Conservation (phyloP, 2,888 invertebrate genomes). For the Resseliella maxima region DNA sequence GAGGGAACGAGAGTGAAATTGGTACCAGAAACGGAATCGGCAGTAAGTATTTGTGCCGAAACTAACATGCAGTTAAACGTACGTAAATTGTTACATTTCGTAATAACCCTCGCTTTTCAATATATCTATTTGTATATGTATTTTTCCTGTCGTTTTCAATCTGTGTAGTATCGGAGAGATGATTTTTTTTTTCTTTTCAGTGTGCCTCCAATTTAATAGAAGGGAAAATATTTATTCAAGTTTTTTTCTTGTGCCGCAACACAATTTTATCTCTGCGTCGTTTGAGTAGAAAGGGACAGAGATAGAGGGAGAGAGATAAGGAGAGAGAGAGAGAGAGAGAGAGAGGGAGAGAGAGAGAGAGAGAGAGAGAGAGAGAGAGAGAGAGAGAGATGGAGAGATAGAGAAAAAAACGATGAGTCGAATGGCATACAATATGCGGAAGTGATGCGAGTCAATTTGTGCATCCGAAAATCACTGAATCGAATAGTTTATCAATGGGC, state of each 20-base stretch:
- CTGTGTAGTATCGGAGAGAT: neutral
- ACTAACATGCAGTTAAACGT: constrained; percentile 45
- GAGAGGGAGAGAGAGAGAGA: too few relatives aligned
- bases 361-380: too few relatives aligned
- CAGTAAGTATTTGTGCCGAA: neutral
- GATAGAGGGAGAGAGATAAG: too few relatives aligned
- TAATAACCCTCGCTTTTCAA: constrained; percentile 40
- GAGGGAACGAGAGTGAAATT: neutral
- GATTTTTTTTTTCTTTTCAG: neutral
- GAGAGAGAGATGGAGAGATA: too few relatives aligned
- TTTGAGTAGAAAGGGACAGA: too few relatives aligned
- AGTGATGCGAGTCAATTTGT: constrained; percentile 51
- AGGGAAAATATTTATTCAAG: constrained; percentile 40
- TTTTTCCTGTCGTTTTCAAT: neutral
- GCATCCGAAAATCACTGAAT: constrained; percentile 49
- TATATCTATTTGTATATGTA: too few relatives aligned
- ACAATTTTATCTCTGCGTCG: too few relatives aligned
- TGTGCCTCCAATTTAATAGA: neutral
- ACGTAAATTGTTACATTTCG: constrained; percentile 50
- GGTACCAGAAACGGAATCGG: neutral
- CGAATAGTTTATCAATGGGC: constrained; percentile 53
- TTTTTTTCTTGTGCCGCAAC: neutral
- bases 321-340: neutral
- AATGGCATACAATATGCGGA: constrained; percentile 24
- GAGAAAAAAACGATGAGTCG: neutral